These are phyloP conservation scores for Mesorhabditis spiculigera DNA, from an alignment of 2,888 invertebrate species.

Conservation along the genomic window DNA sequence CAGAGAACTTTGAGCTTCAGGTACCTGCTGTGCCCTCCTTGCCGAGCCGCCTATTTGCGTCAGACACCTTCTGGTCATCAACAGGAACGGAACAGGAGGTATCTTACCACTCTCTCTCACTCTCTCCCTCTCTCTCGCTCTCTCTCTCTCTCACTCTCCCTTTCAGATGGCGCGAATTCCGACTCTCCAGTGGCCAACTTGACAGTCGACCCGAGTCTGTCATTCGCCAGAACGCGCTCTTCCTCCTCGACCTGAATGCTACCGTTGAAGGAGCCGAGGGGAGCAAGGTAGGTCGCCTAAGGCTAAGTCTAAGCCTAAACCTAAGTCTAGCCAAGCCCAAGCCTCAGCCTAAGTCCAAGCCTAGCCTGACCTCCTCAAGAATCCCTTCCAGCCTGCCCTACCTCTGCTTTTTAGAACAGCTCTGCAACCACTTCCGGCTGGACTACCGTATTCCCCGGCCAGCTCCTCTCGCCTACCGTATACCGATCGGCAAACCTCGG, in stretches of 20 bases:
- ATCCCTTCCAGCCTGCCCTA: not conserved
- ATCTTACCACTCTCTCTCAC: not conserved
- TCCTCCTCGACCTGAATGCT: conserved; percentile 74
- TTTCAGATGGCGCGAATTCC: conserved; percentile 41
- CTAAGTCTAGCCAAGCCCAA: not conserved
- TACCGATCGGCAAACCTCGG: not conserved
- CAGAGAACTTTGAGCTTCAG: conserved; percentile 5
- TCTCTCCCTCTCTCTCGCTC: not conserved
- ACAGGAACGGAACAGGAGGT: conserved; percentile 31
- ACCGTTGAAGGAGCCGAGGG: conserved; percentile 44
- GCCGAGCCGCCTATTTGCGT: conserved; percentile 75
- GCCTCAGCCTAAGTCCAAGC: not conserved
- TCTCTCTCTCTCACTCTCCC: not conserved
- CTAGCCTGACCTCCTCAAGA: not conserved
- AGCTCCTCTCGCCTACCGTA: conserved; percentile 24
- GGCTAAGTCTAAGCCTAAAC: not conserved
- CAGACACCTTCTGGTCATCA: conserved; percentile 43
- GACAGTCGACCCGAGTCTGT: conserved; percentile 44
- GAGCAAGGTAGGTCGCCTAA: not conserved
- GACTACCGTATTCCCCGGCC: conserved; percentile 58
- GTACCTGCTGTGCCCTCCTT: conserved; percentile 85
- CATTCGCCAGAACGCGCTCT: conserved; percentile 89
- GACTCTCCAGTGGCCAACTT: conserved; percentile 32
- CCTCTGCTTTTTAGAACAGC: conserved; percentile 21
- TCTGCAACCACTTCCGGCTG: conserved; percentile 64